Base-by-base conservation (phyloP, 2,797 vertebrate species). In the Betta splendens region DNA sequence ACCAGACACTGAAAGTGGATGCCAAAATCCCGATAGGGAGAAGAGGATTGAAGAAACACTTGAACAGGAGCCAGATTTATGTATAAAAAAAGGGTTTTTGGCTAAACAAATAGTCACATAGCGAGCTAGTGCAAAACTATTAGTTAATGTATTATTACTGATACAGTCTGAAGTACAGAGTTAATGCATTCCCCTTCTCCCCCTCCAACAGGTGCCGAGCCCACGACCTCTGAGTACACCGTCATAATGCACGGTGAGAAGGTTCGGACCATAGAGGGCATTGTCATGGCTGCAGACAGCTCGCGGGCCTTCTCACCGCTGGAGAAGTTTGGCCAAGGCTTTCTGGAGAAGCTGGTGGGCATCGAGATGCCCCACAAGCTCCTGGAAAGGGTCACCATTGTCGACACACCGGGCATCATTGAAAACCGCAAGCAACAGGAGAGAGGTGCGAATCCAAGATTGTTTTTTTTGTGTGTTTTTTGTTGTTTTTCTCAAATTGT, bases 361-460 rank as follows among this genome's bases (percentile, higher is more conserved):
- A 93, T 96, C 0, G 97, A 99, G 85, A 95, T 99, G 89, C 96
- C 96, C 22, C 96, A 98, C 87, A 95, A 96, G 71, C 93, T 99
- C 54, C 88, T 99, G 81, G 96, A 99, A 85, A 85, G 95, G 68
- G 94, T 98, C 55, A 96, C 95, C 48, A 93, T 98, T 0, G 96
- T 98, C 26, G 96, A 98, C 80, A 98, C 97, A 0, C 97, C 97
- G 0, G 97, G 97, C 75, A 96, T 99, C 81, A 99, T 99, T 0
- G 97, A 99, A 80, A 99, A 99, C 85, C 95, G 96, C 86, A 99
- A 99, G 72, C 97, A 99, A 82, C 97, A 99, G 74, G 97, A 99
- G 80, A 93, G 97, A 96, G 97, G 97, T 99, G 68, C 53, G n/a
- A 3, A 16, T 13, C 28, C 42, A 22, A 31, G 44, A 36, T 31